Conservation (phyloP, 2,113 vertebrate genomes). For the Poeciliopsis prolifica region DNA sequence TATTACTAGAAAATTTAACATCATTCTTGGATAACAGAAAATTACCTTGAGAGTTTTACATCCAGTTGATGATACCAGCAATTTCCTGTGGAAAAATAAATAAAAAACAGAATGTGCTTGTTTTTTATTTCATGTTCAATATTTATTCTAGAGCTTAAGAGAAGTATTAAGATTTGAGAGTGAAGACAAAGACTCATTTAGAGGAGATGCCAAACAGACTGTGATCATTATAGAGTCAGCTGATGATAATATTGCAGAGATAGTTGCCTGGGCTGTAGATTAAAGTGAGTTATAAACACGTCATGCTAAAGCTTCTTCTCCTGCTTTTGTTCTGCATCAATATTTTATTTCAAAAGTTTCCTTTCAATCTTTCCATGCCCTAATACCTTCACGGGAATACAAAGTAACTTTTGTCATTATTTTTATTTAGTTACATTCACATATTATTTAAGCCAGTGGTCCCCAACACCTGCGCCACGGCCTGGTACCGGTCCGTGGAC, state of each 20-base stretch:
- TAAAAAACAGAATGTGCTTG: conserved; percentile 16
- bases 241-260: conserved; percentile 16
- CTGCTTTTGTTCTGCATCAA: too few species aligned
- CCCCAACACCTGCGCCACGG: too few species aligned
- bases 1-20: neutral
- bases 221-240: conserved; percentile 40
- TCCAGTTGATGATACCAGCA: neutral
- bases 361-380: too few species aligned
- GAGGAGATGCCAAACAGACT: conserved; percentile 48
- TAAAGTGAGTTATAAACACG: conserved; percentile 32
- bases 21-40: neutral
- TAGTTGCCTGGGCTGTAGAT: neutral
- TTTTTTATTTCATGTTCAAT: conserved; percentile 43
- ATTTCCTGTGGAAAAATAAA: conserved; percentile 45
- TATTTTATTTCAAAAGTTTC: too few species aligned
- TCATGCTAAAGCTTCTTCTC: neutral
- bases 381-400: too few species aligned
- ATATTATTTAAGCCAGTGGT: too few species aligned
- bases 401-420: too few species aligned
- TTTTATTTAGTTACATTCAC: too few species aligned
- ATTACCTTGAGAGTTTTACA: neutral
- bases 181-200: conserved; percentile 40
- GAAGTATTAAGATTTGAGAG: conserved; percentile 47
- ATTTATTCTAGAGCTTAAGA: conserved; percentile 49
- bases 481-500: too few species aligned